Evolutionary conservation across 2,888 invertebrate species (phyloP).

Genomic region (Coecobrya sp.): DNA sequence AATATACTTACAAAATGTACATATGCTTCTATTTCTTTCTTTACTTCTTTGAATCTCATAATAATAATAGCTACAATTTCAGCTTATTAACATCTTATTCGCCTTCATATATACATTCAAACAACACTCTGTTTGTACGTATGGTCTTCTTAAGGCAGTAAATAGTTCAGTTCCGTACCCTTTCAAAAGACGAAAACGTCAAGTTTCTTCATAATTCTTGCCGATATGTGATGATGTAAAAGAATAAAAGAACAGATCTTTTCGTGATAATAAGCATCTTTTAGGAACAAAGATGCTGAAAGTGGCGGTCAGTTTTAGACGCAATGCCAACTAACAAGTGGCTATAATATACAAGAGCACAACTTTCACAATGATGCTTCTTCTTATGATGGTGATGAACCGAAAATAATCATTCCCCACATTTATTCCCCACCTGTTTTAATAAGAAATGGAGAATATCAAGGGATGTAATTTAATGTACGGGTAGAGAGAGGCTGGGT

Average conservation of each 20-base stretch:
- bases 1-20: background rate
- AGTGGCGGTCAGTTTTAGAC: constrained; percentile 67
- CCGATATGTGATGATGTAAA: background rate
- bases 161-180: constrained; percentile 24
- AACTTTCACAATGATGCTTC: background rate
- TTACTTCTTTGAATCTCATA: constrained; percentile 16
- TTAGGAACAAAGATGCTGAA: constrained; percentile 51
- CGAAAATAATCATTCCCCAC: constrained; percentile 6
- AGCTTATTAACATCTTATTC: too few relatives aligned
- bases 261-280: constrained; percentile 21
- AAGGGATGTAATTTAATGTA: constrained; percentile 10
- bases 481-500: background rate
- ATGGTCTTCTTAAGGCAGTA: background rate
- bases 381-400: background rate
- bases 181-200: constrained; percentile 22
- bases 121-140: background rate
- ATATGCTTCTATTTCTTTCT: background rate
- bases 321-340: constrained; percentile 60
- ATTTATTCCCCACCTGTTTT: background rate
- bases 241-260: constrained; percentile 2
- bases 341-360: constrained; percentile 9
- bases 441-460: constrained; percentile 24
- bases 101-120: background rate
- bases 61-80: background rate
- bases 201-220: background rate